phyloP scores from a whole-genome alignment of 2,888 invertebrate species.

The Leucania comma region DNA sequence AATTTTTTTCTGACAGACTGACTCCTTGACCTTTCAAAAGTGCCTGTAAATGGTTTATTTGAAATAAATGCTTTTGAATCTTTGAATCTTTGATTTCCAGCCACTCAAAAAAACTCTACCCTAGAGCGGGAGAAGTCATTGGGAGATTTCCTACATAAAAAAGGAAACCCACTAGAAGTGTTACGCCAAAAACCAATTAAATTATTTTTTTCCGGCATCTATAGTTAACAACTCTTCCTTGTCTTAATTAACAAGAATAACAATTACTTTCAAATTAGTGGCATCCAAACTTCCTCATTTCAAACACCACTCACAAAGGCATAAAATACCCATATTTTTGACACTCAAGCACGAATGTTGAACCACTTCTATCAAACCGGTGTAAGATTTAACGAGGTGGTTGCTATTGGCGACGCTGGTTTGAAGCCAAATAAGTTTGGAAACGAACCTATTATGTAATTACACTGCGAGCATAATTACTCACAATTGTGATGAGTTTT shows the following conservation, averaged over 20 bases:
- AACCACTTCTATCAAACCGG: constrained; percentile 49
- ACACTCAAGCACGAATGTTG: constrained; percentile 30
- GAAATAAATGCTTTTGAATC: too few relatives aligned
- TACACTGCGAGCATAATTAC: constrained; percentile 52
- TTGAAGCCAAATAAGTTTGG: constrained; percentile 62
- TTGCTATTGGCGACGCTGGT: constrained; percentile 52
- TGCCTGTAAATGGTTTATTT: too few relatives aligned
- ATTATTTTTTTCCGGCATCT: too few relatives aligned
- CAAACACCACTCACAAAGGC: neutral
- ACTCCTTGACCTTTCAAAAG: too few relatives aligned
- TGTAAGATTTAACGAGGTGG: constrained; percentile 59
- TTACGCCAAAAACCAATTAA: too few relatives aligned
- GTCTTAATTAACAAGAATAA: constrained; percentile 4
- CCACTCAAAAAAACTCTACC: too few relatives aligned
- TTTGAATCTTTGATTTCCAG: too few relatives aligned
- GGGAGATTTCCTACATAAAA: too few relatives aligned
- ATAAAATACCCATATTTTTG: constrained; percentile 20
- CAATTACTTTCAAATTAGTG: neutral
- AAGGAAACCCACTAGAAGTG: too few relatives aligned
- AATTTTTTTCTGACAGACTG: too few relatives aligned
- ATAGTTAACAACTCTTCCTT: neutral
- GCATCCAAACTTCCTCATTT: neutral
- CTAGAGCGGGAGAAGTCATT: too few relatives aligned
- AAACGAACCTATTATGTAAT: constrained; percentile 57
- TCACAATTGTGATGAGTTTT: constrained; percentile 34